Evolutionary conservation across 2,113 vertebrate species (phyloP).

Genomic region (Lycocorax pyrrhopterus): DNA sequence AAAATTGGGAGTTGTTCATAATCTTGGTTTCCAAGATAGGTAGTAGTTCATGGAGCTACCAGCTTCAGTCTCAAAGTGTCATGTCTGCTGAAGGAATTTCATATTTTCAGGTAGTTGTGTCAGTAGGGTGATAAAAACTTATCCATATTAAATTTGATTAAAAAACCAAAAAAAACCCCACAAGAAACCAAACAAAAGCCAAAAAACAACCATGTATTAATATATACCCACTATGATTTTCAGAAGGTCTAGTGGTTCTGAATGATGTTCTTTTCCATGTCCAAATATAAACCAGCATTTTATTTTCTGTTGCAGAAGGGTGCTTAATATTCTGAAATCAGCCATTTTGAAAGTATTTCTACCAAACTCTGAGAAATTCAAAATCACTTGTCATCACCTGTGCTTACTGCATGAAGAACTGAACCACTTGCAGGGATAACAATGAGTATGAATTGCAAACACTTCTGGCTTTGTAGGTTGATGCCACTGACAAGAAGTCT

Average conservation of each 20-base stretch:
- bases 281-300: not conserved
- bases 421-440: not conserved
- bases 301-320: not conserved
- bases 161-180: too few species aligned
- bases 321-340: not conserved
- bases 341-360: not conserved
- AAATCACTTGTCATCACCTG: not conserved
- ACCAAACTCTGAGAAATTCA: not conserved
- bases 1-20: not conserved
- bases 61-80: not conserved
- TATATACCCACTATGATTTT: not conserved
- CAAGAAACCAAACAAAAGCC: not conserved
- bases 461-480: not conserved
- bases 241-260: not conserved
- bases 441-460: not conserved
- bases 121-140: not conserved
- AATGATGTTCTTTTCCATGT: not conserved
- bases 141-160: not conserved
- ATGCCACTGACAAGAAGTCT: not conserved
- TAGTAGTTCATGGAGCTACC: not conserved
- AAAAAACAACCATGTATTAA: not conserved
- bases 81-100: not conserved
- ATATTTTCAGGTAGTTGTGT: not conserved
- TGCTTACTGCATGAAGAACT: not conserved
- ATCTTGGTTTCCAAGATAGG: not conserved